Evolutionary conservation across 2,888 invertebrate species (phyloP), one percentile per base, ranked within the genome.

Genomic region (Cataglyphis albicans): DNA sequence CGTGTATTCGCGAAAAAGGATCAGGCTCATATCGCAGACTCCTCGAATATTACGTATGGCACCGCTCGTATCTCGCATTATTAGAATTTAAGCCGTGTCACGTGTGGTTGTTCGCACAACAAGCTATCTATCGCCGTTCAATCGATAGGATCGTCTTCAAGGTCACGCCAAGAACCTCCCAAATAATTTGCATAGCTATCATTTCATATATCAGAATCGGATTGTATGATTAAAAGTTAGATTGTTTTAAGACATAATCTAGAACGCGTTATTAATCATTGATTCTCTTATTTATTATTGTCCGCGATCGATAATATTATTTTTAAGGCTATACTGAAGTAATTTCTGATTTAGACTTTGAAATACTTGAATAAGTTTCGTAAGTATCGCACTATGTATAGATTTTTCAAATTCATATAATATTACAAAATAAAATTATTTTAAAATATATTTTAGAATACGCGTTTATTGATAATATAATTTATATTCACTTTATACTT

Each of bases 31-130:
- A 87, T 89, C 83, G 61, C 61, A 25, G 55, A 55, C 44, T 81
- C 84, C 85, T 87, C 70, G 85, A 87, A 85, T 85, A 87, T 85
- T 87, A 86, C 84, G 81, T 82, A 64, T 64, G 52, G 78, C 86
- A 78, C 82, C 82, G 78, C 84, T 91, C 90, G 88, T 91, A 92
- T 91, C 92, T 90, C 88, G 88, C 89, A 87, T 91, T 92, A 92
- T 92, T 91, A 91, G 88, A 91, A 92, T 88, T 86, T 89, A 90
- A 90, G 87, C 87, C 72, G 67, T 81, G 81, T 83, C 86, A 61
- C 74, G 59, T 64, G 72, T 25, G 48, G n/a, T 52, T 68, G 21
- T 65, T 57, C 55, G 41, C 59, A 21, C 32, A 72, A 32, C 21
- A 52, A n/a, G 21, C 65, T 52, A 48, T 41, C 68, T 38, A 15